Base-by-base conservation (phyloP, 2,797 vertebrate genomes). In the Sebastes taczanowskii region DNA sequence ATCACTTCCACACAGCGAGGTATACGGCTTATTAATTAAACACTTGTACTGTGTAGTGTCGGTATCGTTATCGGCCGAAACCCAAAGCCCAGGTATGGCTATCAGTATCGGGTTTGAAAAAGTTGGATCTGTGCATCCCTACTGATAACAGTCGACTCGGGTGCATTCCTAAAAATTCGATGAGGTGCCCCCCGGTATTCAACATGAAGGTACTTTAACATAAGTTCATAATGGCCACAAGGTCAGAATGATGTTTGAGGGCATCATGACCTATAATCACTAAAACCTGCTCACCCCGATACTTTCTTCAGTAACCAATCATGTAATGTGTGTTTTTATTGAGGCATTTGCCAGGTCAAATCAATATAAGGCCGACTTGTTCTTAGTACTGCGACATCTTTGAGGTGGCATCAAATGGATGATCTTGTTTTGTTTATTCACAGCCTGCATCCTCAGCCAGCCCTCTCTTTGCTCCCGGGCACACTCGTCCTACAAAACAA, bases 401-500 rank as follows among this genome's bases (percentile, higher is more conserved):
- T 62, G 38, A 77, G 60, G 35, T 70, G 68, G 32, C 68, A 71
- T 87, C 68, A 78, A 35, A 71, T 46, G 27, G 56, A 76, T 42
- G n/a, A 81, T 83, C 71, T 79, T 82, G 76, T 64, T 88, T 72
- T 85, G 34, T 86, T 85, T 85, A 27, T 22, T 73, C 32, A 9
- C 64, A n/a, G 63, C 58, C 60, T 55, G 59, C 30, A 14, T 80
- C 65, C 68, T 78, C 52, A 84, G 63, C 22, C 56, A 34, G 64
- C 27, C 27, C 18, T 64, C 55, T 60, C 42, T 71, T 46, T 61
- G 75, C 71, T 78, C 64, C n/a, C 11, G 34, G 25, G 23, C 58
- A 62, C 34, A 34, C 27, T 9, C 16, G 46, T 59, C 55, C 60
- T 29, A 46, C 60, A 49, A 77, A 82, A 80, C 78, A 80, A 80